Evolutionary conservation across 2,888 invertebrate species (phyloP), one percentile per base, ranked within the genome.

Genomic region (Chaitophorus viminalis): DNA sequence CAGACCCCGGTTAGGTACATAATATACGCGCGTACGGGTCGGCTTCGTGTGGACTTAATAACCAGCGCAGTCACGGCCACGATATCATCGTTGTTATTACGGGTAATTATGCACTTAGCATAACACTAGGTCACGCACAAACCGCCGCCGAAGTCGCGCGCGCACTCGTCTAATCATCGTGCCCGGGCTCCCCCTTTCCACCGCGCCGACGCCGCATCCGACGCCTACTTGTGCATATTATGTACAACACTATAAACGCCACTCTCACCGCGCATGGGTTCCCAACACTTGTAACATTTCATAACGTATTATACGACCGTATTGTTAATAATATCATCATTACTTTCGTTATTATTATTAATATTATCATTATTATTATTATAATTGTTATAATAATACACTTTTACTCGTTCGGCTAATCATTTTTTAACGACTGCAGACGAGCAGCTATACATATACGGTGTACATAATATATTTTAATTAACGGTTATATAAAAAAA

Each of bases 41-140:
- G 68, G n/a, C n/a, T n/a, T n/a, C 60, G 60, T 5, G 25, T 25
- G 29, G 81, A 70, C 81, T 70, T 46, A 21, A 31, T 6, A 60
- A 36, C 25, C 11, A 36, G 31, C 39, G 31, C 46, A 81, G 68
- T 81, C 81, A 81, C 68, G 81, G 81, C 68, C 81, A 81, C 70
- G 39, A 46, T 81, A 70, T 46, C 68, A 79, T 60, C 60, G 60
- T 60, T 25, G 25, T 74, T 74, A 74, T 81, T 70, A 46, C 70
- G 31, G 68, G 68, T 68, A 81, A 81, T 81, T 81, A 81, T 81
- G 68, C 81, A 81, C 81, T 81, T 81, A 31, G 68, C 81, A 46
- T 46, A 68, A 81, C 81, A 81, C 81, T 81, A 81, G 81, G 81
- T 81, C 81, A 81, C 68, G 65, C 74, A 76, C 81, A 31, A 46